Conservation (phyloP, 2,888 invertebrate genomes). For the Blomia tropicalis region DNA sequence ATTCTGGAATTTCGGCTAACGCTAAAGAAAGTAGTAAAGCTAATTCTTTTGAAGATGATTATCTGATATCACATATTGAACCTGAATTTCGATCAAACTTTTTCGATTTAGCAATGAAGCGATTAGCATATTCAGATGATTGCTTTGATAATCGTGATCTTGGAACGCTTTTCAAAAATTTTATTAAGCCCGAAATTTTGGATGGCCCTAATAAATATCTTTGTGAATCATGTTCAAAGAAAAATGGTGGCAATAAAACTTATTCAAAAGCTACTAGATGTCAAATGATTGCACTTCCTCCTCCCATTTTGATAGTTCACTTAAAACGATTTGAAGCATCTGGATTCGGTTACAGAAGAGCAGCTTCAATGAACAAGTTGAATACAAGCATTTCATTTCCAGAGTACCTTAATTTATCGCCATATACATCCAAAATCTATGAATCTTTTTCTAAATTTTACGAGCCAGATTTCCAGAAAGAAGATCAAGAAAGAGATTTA, state of each 20-base stretch:
- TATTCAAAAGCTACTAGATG: slow-evolving; percentile 40
- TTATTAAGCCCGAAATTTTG: slow-evolving; percentile 74
- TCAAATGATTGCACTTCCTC: slow-evolving; percentile 64
- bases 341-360: background rate
- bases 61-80: background rate
- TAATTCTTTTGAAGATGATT: background rate
- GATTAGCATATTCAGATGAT: background rate
- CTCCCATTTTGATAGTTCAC: slow-evolving; percentile 82
- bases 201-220: slow-evolving; percentile 81
- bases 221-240: slow-evolving; percentile 58
- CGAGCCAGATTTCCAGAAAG: background rate
- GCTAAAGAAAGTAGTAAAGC: background rate
- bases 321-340: slow-evolving; percentile 61
- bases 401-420: slow-evolving; percentile 64
- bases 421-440: slow-evolving; percentile 49
- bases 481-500: slow-evolving; percentile 33
- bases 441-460: slow-evolving; percentile 3
- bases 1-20: background rate
- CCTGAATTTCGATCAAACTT: background rate
- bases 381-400: slow-evolving; percentile 74
- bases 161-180: slow-evolving; percentile 37
- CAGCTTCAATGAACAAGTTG: slow-evolving; percentile 53
- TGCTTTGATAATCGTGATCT: background rate
- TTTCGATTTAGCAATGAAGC: background rate
- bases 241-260: slow-evolving; percentile 31